These are phyloP conservation scores for Sinocyclocheilus anophthalmus DNA, from an alignment of 2,113 vertebrate genomes.

Conservation along the genomic window DNA sequence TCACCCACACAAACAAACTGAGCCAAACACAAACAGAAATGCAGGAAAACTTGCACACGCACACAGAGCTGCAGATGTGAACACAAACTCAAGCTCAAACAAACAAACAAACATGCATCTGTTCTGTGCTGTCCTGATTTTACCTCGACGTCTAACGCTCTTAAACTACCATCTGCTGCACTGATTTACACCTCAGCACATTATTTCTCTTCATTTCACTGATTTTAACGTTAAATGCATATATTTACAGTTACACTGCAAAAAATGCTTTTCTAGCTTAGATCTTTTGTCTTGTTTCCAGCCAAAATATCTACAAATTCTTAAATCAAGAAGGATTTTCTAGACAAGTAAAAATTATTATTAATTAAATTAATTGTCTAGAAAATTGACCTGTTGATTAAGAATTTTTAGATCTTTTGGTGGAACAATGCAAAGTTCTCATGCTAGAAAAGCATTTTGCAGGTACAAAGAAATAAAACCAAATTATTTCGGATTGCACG, in stretches of 20 bases:
- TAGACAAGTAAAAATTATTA: no score
- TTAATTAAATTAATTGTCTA: no score
- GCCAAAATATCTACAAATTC: no score
- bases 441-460: no score
- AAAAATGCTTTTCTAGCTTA: no score
- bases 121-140: conserved; percentile 8
- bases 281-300: no score
- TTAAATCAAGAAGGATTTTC: no score
- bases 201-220: not conserved
- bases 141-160: not conserved
- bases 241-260: not conserved
- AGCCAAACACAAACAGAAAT: conserved; percentile 13
- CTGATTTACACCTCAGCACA: not conserved
- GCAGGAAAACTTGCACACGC: not conserved
- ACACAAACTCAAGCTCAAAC: conserved; percentile 10
- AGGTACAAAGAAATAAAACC: not conserved
- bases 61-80: not conserved
- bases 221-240: not conserved
- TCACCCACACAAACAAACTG: not conserved
- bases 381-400: no score
- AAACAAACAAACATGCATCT: conserved; percentile 18
- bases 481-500: not conserved
- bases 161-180: not conserved
- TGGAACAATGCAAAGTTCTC: no score
- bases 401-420: no score